Base-by-base conservation (phyloP, 2,113 vertebrate species). In the Sisor rabdophorus region DNA sequence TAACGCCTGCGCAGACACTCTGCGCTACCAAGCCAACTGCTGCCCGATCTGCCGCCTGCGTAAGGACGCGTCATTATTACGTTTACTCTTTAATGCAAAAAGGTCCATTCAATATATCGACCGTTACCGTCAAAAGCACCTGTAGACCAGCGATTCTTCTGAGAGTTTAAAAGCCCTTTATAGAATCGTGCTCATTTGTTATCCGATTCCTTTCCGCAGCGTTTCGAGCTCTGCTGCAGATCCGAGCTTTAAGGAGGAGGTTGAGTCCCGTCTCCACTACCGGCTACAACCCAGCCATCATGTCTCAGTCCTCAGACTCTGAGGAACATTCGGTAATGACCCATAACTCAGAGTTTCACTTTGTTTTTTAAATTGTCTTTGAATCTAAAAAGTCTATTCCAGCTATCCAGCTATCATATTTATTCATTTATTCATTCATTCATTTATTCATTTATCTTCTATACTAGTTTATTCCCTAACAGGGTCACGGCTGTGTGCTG, bases 11-110 rank as follows among this genome's bases (percentile, higher is more conserved):
- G 96, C 96, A 0, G 96, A 97, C 91, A 98, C 96, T 0, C 89
- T 98, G 82, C 94, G 96, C 40, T 98, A 98, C 89, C 96, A 98
- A 87, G 96, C 96, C 89, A 98, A 95, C 93, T 97, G 96, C 92
- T 98, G 96, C 84, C 96, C 96, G 78, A 96, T 98, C 91, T 98
- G 95, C 90, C 92, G 96, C 54, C 91, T 98, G 80, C 95, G 96
- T 98, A 88, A 94, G 95, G 30, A 70, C 36, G 54, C 40, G 28
- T 47, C 48, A 47, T 48, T 71, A 59, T 44, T 24, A 1, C 20
- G 15, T 61, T 47, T 55, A 52, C 13, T 52, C 8, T 44, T 44
- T 44, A 7, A 7, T 10, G 40, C 9, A 44, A 44, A 44, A 10
- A 6, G 40, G 6, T 44, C 6, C 4, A 63, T 6, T 20, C 32